Conservation (phyloP, 1,140 invertebrate genomes). For the Caenorhabditis brenneri region DNA sequence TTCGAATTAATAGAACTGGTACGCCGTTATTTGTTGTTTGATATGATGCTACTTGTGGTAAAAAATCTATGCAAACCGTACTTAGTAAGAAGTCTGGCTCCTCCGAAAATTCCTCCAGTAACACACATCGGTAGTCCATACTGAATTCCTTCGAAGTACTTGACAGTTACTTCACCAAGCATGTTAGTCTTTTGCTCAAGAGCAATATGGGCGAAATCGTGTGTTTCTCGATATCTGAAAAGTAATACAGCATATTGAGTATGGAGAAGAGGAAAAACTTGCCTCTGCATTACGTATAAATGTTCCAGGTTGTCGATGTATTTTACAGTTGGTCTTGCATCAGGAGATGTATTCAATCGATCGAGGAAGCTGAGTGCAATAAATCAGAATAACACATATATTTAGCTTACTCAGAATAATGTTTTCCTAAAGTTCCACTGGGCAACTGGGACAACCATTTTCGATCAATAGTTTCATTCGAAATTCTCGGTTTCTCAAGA, state of each 20-base stretch:
- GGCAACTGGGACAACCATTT: slow-evolving; percentile 79
- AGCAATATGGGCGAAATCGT: slow-evolving; percentile 90
- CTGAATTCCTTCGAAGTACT: slow-evolving; percentile 95
- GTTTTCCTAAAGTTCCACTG: slow-evolving; percentile 81
- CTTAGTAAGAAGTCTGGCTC: slow-evolving; percentile 76
- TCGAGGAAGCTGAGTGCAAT: slow-evolving; percentile 51
- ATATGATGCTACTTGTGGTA: no score
- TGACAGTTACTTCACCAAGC: slow-evolving; percentile 88
- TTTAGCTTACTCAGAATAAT: slow-evolving; percentile 76
- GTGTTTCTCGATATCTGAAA: slow-evolving; percentile 83
- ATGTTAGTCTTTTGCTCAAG: slow-evolving; percentile 93
- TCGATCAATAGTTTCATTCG: slow-evolving; percentile 82
- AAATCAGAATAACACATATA: slow-evolving; percentile 71
- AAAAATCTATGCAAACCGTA: no score
- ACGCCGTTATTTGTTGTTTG: no score
- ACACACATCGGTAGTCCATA: slow-evolving; percentile 87
- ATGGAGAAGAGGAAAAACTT: neutral
- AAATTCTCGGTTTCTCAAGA: slow-evolving; percentile 83
- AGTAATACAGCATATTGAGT: no score
- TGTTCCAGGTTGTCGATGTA: slow-evolving; percentile 89
- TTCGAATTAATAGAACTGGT: no score
- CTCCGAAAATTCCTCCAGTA: slow-evolving; percentile 84
- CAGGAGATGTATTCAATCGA: slow-evolving; percentile 53
- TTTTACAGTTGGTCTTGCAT: slow-evolving; percentile 80
- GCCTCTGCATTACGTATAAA: slow-evolving; percentile 91